Percentiles rank a stretch among this genome's conserved stretches.
These are phyloP conservation scores for Puma concolor DNA, from an alignment of 2,113 vertebrate genomes.

Conservation along the genomic window DNA sequence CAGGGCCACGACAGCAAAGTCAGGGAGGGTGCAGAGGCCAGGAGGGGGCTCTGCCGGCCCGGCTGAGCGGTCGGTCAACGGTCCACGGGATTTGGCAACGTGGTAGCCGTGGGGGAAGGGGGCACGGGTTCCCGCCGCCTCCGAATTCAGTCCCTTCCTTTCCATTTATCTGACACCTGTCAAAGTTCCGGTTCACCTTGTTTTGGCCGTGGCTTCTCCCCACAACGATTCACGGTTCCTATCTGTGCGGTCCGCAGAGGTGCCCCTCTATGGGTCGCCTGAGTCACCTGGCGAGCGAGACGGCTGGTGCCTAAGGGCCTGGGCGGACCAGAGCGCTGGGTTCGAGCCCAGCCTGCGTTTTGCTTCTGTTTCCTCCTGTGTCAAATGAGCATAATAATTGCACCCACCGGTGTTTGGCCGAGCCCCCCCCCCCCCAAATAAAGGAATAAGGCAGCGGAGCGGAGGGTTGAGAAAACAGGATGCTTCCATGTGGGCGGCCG, in stretches of 20 bases:
- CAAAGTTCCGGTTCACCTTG: background rate
- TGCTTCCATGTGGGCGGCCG: rapidly evolving
- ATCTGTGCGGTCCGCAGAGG: background rate
- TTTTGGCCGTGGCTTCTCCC: too few species aligned
- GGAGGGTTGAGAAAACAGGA: background rate
- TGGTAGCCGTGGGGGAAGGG: background rate
- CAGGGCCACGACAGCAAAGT: background rate
- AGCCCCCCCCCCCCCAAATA: too few species aligned
- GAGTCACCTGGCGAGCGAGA: background rate
- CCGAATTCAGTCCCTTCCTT: too few species aligned
- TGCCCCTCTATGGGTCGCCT: background rate
- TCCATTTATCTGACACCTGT: background rate
- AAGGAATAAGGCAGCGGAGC: background rate
- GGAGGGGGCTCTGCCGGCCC: background rate
- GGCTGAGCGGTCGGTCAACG: background rate
- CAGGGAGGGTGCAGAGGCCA: background rate
- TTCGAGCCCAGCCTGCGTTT: background rate
- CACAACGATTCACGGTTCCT: background rate
- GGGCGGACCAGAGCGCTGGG: too few species aligned
- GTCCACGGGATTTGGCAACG: background rate
- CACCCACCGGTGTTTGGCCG: too few species aligned
- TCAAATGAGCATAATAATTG: too few species aligned
- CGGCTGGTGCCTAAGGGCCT: too few species aligned
- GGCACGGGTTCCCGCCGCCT: background rate
- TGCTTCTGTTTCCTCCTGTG: background rate